Percentiles rank a stretch among this genome's conserved stretches.
Evolutionary conservation across 2,888 invertebrate species (phyloP).

Genomic region (Glaucopsyche alexis): DNA sequence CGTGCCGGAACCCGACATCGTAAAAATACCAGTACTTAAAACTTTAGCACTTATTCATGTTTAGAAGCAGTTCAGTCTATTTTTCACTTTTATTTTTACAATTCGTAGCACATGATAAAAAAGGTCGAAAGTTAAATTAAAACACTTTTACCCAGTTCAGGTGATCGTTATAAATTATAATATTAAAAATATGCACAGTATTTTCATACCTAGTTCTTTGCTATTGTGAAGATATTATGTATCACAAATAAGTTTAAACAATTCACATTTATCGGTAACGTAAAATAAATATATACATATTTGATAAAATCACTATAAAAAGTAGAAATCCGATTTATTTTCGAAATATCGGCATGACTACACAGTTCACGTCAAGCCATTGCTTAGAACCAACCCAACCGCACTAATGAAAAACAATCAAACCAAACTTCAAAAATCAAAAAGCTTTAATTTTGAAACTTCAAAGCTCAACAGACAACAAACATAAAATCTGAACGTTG

Average conservation of each 20-base stretch:
- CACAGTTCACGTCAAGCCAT: neutral
- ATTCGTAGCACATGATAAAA: slow-evolving; percentile 1
- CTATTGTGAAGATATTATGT: neutral
- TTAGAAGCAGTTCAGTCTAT: neutral
- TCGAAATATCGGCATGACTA: neutral
- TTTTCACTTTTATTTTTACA: slow-evolving; percentile 10
- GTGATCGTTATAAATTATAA: slow-evolving; percentile 16
- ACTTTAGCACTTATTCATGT: slow-evolving; percentile 24
- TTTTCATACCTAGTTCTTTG: neutral
- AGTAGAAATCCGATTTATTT: neutral
- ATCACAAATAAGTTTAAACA: neutral
- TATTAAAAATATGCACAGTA: slow-evolving; percentile 13
- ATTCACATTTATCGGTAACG: neutral
- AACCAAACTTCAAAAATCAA: neutral
- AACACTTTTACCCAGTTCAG: neutral
- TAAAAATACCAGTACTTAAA: neutral
- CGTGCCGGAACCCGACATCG: slow-evolving; percentile 57
- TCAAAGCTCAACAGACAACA: slow-evolving; percentile 16
- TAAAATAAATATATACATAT: neutral
- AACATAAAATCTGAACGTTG: slow-evolving; percentile 4
- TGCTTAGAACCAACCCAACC: neutral
- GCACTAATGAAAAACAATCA: neutral
- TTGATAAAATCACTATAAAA: neutral
- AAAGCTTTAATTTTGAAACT: neutral
- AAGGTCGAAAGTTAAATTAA: neutral